Evolutionary conservation across 2,797 vertebrate species (phyloP), one percentile per base, ranked within the genome.

Genomic region (Helicolenus hilgendorfi): DNA sequence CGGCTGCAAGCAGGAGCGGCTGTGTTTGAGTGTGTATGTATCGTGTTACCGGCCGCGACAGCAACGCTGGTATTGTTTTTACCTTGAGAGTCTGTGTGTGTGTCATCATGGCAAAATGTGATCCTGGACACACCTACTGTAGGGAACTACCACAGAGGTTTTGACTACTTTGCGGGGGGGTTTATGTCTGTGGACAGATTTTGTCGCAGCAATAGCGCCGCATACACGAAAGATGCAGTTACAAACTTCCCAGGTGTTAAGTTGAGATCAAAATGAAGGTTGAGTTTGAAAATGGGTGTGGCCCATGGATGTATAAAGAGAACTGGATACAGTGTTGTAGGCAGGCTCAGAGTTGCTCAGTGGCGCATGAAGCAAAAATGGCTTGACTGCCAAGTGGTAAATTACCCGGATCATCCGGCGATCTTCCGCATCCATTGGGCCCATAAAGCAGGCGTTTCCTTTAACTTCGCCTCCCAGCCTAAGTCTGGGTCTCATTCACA

Each of bases 371-470:
- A 45, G 15, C 41, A 14, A 45, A 45, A 45, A 45, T 45, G 41
- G 41, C 41, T 45, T 15, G 41, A 45, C 41, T 45, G 41, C 41
- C 41, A 45, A 45, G 41, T 0, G 41, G 3, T 7, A 18, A 45
- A 45, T 0, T 18, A 18, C 41, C 15, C 15, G 0, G 15, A 45
- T 45, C 0, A 45, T 45, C 41, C 41, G 15, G 41, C 15, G 0
- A 45, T 45, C 41, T 45, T 45, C 41, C 41, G 0, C 14, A 45
- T 18, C 41, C 41, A 45, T 18, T 18, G 41, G 41, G 41, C 41
- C 6, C 6, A 45, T 3, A 45, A 15, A 45, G 0, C 41, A 45
- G 41, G 41, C 15, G 41, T 45, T 45, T 45, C 15, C 41, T 45
- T 45, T 45, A 45, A 45, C 41, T 18, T 14, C 15, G 0, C 41